Evolutionary conservation across 2,888 invertebrate species (phyloP), one percentile per base, ranked within the genome.

Genomic region (Xestobium rufovillosum): DNA sequence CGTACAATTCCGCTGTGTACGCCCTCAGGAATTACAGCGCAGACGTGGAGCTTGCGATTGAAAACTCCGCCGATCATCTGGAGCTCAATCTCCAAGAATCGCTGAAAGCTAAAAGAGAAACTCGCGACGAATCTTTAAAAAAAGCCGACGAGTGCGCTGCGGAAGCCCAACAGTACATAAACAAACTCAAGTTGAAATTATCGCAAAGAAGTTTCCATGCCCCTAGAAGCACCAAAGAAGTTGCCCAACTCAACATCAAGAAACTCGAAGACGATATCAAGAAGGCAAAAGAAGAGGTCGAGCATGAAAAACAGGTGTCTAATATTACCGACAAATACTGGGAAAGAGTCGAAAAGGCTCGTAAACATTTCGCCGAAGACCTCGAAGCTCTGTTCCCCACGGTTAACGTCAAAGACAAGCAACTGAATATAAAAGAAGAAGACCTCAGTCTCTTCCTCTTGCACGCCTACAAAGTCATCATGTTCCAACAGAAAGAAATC

Each of bases 281-380:
- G 14, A 59, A 57, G 0, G 78, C 77, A 0, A 80, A 79, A 51
- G 66, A 70, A 3, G 70, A 69, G 4, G 76, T 76, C 37, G 74
- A 74, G 13, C 58, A 61, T 0, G 78, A 78, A 41, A 57, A 69
- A 28, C 71, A 73, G 14, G 66, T 68, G 29, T 68, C 79, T 0
- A 72, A 70, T 29, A 67, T 89, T 1, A 76, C 83, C 11, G 83
- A 87, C 44, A 81, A 78, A 53, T 92, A 87, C 57, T 88, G 89
- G 81, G 80, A 78, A 34, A 80, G 86, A 67, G 86, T 87, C 53
- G 71, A 75, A 46, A 59, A 67, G 19, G 76, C 78, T 1, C 68
- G 78, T 3, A 71, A 71, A 48, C 70, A 73, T 49, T 78, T 79
- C 42, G 65, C 73, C 12, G 73, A 80, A 39, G 80, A 81, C 61